phyloP scores from a whole-genome alignment of 2,797 vertebrate species.

The Cichlasoma orientale region DNA sequence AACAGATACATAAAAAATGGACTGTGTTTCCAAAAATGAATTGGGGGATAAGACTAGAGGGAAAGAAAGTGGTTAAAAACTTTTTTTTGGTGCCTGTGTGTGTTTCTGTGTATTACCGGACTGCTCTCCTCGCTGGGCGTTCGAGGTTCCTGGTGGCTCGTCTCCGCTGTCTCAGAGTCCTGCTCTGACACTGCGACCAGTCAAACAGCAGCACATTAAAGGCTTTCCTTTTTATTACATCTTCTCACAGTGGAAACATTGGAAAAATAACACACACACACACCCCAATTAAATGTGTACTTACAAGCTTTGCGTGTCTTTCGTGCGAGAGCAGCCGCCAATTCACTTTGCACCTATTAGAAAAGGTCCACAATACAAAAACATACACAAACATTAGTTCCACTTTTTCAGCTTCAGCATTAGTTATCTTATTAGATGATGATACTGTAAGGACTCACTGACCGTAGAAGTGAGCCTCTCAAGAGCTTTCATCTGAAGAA shows the following conservation, averaged over 20 bases:
- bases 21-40: not conserved
- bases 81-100: not conserved
- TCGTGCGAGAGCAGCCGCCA: constrained; percentile 92
- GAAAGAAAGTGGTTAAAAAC: not conserved
- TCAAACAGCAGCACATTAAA: constrained; percentile 5
- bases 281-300: constrained; percentile 26
- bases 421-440: not conserved
- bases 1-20: not conserved
- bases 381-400: not conserved
- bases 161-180: constrained; percentile 77
- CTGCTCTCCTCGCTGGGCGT: constrained; percentile 77
- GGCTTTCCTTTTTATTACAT: not conserved
- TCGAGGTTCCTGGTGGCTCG: constrained; percentile 66
- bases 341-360: constrained; percentile 90
- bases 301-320: constrained; percentile 92
- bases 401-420: not conserved
- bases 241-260: not conserved
- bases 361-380: not conserved
- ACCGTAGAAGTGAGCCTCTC: constrained; percentile 95
- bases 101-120: constrained; percentile 65
- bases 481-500: constrained; percentile 89
- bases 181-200: constrained; percentile 80
- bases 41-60: not conserved
- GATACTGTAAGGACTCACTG: constrained; percentile 43
- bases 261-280: not conserved